Base-by-base conservation (phyloP, 2,797 vertebrate species). In the Molossus alvarezi region DNA sequence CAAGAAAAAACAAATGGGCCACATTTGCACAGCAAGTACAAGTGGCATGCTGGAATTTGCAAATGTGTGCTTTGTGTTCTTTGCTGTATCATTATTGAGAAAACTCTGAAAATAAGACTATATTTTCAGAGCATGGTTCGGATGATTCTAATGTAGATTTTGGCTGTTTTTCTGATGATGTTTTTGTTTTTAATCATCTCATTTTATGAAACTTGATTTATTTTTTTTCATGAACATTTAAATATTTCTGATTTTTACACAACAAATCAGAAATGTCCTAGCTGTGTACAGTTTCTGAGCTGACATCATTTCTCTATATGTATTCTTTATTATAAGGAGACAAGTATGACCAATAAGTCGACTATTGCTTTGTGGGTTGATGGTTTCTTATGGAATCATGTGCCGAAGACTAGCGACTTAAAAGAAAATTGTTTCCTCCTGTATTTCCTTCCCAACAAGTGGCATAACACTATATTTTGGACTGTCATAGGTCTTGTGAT, bases 351-450 rank as follows among this genome's bases (percentile, higher is more conserved):
- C 77, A 93, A 85, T 92, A 84, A 88, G 51, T 81, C 33, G 72
- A 45, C 21, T 89, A 87, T 69, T 79, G 9, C 37, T 80, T 84
- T 37, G 20, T 37, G 41, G 6, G 13, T 86, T 95, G 58, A 81
- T 29, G 57, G 37, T 77, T 88, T 18, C 65, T 79, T 76, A 69
- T 57, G 48, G 79, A 90, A 97, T 72, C 14, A 53, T 93, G 27
- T 93, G 27, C 55, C 72, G 33, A 80, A 53, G 21, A 72, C 33
- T 15, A 88, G 12, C 11, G 5, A 75, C 33, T n/a, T 93, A 71
- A 76, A 62, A 95, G 17, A 65, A 92, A 91, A 90, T 73, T 65
- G 13, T 86, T 51, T 90, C 57, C 85, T 71, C 33, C 69, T 93
- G 3, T 55, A 58, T 96, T 81, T 95, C 29, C 13, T 95, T 88